Percentiles rank a stretch among this genome's conserved stretches.
Evolutionary conservation across 35 echinoderm and acorn worm species (phyloP).

Genomic region (Holothuria glaberrima): DNA sequence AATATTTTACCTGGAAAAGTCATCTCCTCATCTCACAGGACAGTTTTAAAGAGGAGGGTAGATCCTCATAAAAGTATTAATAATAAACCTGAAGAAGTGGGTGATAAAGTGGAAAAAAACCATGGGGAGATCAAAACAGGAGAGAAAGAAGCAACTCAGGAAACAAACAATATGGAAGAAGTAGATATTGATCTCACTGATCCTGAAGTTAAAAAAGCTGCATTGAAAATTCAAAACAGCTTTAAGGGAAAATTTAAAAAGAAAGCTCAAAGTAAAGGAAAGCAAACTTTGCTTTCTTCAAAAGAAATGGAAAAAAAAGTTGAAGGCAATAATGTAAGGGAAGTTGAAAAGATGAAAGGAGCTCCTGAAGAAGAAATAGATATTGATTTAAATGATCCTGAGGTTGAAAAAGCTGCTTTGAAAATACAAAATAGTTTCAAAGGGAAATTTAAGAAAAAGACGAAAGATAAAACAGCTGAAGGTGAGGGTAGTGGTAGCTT

Average conservation of each 20-base stretch:
- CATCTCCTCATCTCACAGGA: not conserved
- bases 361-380: constrained; percentile 79
- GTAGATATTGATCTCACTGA: constrained; percentile 93
- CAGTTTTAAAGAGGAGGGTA: not conserved
- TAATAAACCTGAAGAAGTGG: not conserved
- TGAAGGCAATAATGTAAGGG: not conserved
- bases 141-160: not conserved
- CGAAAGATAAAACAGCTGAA: not conserved
- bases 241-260: constrained; percentile 69
- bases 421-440: constrained; percentile 85
- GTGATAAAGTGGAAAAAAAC: not conserved
- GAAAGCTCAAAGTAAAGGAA: constrained; percentile 1
- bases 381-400: constrained; percentile 95
- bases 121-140: not conserved
- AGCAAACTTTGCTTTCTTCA: not conserved
- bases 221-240: constrained; percentile 78
- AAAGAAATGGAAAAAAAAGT: not conserved
- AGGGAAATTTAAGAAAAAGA: constrained; percentile 43
- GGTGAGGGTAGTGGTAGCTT: not conserved
- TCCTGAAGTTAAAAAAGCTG: constrained; percentile 89
- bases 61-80: not conserved
- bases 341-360: not conserved
- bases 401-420: constrained; percentile 87
- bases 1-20: constrained; percentile 42
- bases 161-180: not conserved